These are phyloP conservation scores for Mustela nigripes DNA, from an alignment of 2,113 vertebrate species.

Conservation along the genomic window DNA sequence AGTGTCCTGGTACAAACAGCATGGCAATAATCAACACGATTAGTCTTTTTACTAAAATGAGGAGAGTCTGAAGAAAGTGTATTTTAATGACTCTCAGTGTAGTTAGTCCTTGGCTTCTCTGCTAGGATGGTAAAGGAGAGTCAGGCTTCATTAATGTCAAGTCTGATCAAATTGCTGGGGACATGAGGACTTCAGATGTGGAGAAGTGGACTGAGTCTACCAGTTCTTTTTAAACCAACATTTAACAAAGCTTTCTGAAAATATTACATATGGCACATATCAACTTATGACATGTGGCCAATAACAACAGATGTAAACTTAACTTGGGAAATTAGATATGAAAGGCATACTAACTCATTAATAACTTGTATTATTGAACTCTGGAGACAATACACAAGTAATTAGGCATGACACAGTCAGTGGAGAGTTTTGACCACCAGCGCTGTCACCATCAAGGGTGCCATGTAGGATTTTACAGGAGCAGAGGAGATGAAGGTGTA, in stretches of 20 bases:
- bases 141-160: constrained; percentile 65
- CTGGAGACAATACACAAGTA: constrained; percentile 14
- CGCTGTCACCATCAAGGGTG: background rate
- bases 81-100: background rate
- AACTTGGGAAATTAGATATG: constrained; percentile 69
- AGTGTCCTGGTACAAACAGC: background rate
- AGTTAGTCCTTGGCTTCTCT: background rate
- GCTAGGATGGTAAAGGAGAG: constrained; percentile 14
- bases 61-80: background rate
- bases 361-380: constrained; percentile 16
- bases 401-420: background rate
- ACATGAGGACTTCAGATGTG: constrained; percentile 26
- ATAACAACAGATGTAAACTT: constrained; percentile 56
- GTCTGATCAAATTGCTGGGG: constrained; percentile 9
- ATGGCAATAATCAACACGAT: background rate
- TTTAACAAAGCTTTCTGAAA: constrained; percentile 75
- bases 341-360: constrained; percentile 68
- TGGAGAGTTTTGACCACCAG: constrained; percentile 35
- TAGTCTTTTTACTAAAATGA: background rate
- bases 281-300: constrained; percentile 57
- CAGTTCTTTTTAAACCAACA: constrained; percentile 58
- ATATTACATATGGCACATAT: constrained; percentile 66
- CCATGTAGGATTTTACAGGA: background rate
- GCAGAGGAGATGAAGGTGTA: background rate
- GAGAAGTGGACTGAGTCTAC: constrained; percentile 26